A percentile compares a stretch with the other conserved stretches of the same genome.
Conservation (phyloP, 1,140 invertebrate species). For the Sitobion miscanthi region DNA sequence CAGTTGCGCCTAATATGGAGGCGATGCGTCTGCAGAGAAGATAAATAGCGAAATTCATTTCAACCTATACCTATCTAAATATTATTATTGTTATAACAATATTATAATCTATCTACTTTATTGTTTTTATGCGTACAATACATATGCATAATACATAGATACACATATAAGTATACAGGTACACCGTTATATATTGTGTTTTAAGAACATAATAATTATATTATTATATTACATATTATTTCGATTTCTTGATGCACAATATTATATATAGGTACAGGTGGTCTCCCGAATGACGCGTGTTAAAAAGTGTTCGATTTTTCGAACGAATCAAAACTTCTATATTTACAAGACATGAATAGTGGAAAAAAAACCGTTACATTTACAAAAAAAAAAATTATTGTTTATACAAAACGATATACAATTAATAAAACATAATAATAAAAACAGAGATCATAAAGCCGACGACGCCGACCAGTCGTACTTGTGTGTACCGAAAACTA, state of each 20-base stretch:
- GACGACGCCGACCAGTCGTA: neutral
- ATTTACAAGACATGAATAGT: neutral
- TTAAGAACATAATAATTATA: neutral
- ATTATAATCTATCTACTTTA: neutral
- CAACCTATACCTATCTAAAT: neutral
- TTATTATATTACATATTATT: no score
- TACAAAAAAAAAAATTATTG: neutral
- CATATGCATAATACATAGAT: neutral
- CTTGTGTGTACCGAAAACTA: neutral
- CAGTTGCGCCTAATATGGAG: no score
- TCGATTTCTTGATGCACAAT: neutral
- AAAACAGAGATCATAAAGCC: slow-evolving; percentile 52
- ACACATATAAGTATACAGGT: neutral
- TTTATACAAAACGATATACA: slow-evolving; percentile 20
- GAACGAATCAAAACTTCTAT: neutral
- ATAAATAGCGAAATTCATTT: slow-evolving; percentile 8
- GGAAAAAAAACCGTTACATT: slow-evolving; percentile 8
- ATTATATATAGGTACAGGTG: no score
- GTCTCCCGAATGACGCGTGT: neutral
- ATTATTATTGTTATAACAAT: no score
- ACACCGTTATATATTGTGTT: neutral
- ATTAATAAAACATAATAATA: slow-evolving; percentile 4
- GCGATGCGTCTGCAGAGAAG: no score
- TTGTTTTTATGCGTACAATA: neutral
- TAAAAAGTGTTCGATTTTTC: neutral